phyloP scores from a whole-genome alignment of 2,888 invertebrate genomes.

The Chloroclysta siterata region DNA sequence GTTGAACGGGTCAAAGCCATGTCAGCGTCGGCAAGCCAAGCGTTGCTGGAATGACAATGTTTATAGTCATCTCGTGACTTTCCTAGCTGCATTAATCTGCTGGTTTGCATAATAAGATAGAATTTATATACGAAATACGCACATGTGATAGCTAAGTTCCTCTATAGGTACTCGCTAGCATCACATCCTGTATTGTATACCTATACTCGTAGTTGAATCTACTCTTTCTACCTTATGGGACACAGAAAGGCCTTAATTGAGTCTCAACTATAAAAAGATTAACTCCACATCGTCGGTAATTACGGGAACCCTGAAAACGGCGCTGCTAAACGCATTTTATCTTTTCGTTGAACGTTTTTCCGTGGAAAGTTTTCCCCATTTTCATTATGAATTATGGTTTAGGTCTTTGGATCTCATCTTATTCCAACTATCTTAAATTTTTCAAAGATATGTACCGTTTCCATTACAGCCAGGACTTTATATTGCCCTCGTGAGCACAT shows the following conservation, averaged over 20 bases:
- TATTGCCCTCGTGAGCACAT: too few species aligned
- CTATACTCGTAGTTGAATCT: too few species aligned
- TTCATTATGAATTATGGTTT: neutral
- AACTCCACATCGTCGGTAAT: too few species aligned
- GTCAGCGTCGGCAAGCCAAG: slow-evolving; percentile 49
- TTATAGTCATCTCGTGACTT: slow-evolving; percentile 15
- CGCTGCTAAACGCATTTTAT: too few species aligned
- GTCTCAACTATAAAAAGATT: too few species aligned
- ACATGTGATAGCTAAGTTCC: neutral
- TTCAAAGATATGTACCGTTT: too few species aligned
- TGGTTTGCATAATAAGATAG: neutral
- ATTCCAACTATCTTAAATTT: too few species aligned
- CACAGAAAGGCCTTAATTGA: too few species aligned
- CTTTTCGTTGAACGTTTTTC: neutral
- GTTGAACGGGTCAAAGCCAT: slow-evolving; percentile 70
- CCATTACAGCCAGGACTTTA: too few species aligned
- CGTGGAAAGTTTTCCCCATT: neutral
- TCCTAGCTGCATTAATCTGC: neutral
- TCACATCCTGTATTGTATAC: neutral
- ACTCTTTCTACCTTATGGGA: too few species aligned
- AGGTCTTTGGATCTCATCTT: neutral
- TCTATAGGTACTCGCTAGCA: neutral
- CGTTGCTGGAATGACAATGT: slow-evolving; percentile 52
- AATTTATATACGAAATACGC: neutral
- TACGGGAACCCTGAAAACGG: too few species aligned